These are phyloP conservation scores for Drosophila basisetae DNA, from an alignment of 2,888 invertebrate species.

Conservation along the genomic window DNA sequence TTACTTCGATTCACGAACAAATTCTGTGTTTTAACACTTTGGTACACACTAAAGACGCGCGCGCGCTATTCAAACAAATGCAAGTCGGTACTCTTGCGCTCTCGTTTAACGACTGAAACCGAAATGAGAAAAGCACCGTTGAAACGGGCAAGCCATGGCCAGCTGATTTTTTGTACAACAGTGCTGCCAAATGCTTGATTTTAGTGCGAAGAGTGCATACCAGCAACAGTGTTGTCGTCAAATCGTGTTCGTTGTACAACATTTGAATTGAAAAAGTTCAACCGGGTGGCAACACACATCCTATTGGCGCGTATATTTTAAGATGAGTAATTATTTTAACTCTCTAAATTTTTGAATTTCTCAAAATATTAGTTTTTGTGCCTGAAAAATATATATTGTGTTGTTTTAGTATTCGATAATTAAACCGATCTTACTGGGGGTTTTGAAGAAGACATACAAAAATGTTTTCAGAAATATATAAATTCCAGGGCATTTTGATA, in stretches of 20 bases:
- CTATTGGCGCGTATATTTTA: slow-evolving; percentile 13
- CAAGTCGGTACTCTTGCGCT: slow-evolving; percentile 50
- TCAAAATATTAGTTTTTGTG: background rate
- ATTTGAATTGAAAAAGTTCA: background rate
- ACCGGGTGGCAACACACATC: slow-evolving; percentile 28
- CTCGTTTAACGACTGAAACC: slow-evolving; percentile 57
- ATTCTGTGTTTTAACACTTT: slow-evolving; percentile 48
- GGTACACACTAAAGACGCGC: slow-evolving; percentile 29
- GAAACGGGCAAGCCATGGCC: slow-evolving; percentile 31
- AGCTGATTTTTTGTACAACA: slow-evolving; percentile 36
- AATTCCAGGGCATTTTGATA: background rate
- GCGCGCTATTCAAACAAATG: slow-evolving; percentile 20
- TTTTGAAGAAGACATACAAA: background rate
- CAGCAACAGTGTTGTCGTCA: background rate
- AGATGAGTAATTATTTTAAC: background rate
- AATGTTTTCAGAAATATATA: background rate
- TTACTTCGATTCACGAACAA: slow-evolving; percentile 45
- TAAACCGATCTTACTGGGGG: background rate
- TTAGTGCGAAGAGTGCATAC: background rate
- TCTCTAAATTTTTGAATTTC: background rate
- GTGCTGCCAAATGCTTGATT: slow-evolving; percentile 40
- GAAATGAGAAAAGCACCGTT: slow-evolving; percentile 56
- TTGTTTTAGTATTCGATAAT: background rate
- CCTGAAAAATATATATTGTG: background rate
- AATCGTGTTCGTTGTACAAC: slow-evolving; percentile 5